These are phyloP conservation scores for Columbina picui DNA, from an alignment of 2,113 vertebrate species.

Conservation along the genomic window DNA sequence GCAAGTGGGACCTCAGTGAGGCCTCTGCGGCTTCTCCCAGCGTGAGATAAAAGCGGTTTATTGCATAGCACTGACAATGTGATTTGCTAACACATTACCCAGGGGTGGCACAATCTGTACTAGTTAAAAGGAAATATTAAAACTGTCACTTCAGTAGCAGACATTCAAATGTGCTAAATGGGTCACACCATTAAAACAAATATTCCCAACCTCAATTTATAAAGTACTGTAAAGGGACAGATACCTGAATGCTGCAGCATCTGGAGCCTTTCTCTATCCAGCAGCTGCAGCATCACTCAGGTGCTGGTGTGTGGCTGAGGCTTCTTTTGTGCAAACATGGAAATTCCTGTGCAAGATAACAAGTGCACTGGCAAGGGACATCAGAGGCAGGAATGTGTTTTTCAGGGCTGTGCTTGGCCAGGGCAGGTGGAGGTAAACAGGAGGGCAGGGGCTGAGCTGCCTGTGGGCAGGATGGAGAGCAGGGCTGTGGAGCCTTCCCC, in stretches of 20 bases:
- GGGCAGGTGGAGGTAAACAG: not conserved
- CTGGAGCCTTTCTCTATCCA: fast-evolving
- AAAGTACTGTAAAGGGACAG: not conserved
- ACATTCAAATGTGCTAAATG: not conserved
- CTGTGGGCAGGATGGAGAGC: not conserved
- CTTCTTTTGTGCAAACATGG: not conserved
- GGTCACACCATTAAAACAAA: not conserved
- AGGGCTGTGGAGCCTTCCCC: not conserved
- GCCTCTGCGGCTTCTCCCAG: not conserved
- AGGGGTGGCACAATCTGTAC: conserved; percentile 21
- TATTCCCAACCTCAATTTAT: not conserved
- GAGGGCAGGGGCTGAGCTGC: not conserved
- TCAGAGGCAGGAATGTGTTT: not conserved
- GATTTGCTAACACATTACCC: conserved; percentile 25
- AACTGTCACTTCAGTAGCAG: conserved; percentile 37
- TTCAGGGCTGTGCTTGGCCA: not conserved
- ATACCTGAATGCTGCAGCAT: not conserved
- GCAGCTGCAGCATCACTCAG: fast-evolving
- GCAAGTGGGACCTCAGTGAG: fast-evolving
- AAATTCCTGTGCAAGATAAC: not conserved
- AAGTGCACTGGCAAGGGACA: not conserved
- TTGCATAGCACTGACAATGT: not conserved
- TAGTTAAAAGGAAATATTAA: conserved; percentile 32
- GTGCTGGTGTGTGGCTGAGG: not conserved
- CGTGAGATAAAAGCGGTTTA: not conserved